These are phyloP conservation scores for Sturnira hondurensis DNA, from an alignment of 2,113 vertebrate genomes.

Conservation along the genomic window DNA sequence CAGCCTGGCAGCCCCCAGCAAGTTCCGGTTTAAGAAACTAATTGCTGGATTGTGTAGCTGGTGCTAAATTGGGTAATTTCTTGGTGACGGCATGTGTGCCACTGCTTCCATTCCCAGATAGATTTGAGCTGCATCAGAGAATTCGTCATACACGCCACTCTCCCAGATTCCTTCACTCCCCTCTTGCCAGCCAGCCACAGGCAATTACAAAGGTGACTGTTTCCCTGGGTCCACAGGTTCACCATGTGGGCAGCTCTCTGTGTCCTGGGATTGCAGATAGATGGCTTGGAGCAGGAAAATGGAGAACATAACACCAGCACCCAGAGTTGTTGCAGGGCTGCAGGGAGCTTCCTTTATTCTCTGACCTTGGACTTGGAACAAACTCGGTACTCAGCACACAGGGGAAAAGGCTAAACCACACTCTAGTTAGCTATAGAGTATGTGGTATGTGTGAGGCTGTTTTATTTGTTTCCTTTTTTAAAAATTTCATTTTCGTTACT, in stretches of 20 bases:
- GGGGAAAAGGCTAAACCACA: background rate
- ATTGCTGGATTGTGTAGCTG: conserved; percentile 73
- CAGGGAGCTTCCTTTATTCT: background rate
- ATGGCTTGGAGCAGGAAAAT: background rate
- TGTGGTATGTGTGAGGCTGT: background rate
- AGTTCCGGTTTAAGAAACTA: conserved; percentile 79
- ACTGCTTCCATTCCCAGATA: conserved; percentile 55
- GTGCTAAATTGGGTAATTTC: conserved; percentile 78
- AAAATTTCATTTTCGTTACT: background rate
- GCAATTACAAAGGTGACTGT: background rate
- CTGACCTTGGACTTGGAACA: conserved; percentile 26
- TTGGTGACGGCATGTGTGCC: conserved; percentile 69
- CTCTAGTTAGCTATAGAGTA: conserved; percentile 1
- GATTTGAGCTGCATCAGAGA: conserved; percentile 52
- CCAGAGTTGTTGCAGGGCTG: background rate
- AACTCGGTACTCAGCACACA: background rate
- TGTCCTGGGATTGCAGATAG: background rate
- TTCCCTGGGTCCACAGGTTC: background rate
- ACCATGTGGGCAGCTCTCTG: background rate
- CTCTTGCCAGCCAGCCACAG: conserved; percentile 3
- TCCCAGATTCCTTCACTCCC: conserved; percentile 14
- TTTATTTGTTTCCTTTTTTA: background rate
- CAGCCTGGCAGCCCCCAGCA: conserved; percentile 76
- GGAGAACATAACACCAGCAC: background rate
- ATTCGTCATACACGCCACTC: conserved; percentile 4